Percentiles rank a stretch among this genome's conserved stretches.
Conservation (phyloP, 1,140 invertebrate species). For the Magallana angulata region DNA sequence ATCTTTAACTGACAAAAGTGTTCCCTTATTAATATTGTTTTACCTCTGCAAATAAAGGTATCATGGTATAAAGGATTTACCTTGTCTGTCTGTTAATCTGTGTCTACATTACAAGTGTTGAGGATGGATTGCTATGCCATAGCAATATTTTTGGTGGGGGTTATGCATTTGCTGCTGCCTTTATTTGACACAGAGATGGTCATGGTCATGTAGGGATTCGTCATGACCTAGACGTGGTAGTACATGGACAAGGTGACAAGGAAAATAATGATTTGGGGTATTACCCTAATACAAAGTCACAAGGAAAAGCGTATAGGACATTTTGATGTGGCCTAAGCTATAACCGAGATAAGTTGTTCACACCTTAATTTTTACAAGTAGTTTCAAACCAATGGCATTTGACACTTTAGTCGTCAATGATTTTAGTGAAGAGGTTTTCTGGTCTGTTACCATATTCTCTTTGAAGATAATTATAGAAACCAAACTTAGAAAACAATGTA, state of each 20-base stretch:
- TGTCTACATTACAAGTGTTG: neutral
- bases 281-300: neutral
- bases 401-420: neutral
- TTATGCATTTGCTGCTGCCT: neutral
- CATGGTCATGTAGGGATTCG: neutral
- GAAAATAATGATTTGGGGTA: neutral
- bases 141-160: neutral
- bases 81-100: constrained; percentile 8
- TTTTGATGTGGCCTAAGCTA: neutral
- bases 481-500: neutral
- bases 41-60: constrained; percentile 10
- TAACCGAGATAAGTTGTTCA: neutral
- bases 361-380: neutral
- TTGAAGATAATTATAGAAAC: neutral
- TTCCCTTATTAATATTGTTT: neutral
- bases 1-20: constrained; percentile 11
- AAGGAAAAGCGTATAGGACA: neutral
- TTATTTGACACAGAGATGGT: neutral
- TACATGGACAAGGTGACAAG: neutral
- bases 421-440: neutral
- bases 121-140: too few relatives aligned
- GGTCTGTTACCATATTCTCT: neutral
- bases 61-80: neutral
- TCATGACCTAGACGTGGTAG: neutral
- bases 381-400: neutral